Percentiles rank a stretch among this genome's conserved stretches.
phyloP scores from a whole-genome alignment of 2,113 vertebrate genomes.

The Neofelis nebulosa region DNA sequence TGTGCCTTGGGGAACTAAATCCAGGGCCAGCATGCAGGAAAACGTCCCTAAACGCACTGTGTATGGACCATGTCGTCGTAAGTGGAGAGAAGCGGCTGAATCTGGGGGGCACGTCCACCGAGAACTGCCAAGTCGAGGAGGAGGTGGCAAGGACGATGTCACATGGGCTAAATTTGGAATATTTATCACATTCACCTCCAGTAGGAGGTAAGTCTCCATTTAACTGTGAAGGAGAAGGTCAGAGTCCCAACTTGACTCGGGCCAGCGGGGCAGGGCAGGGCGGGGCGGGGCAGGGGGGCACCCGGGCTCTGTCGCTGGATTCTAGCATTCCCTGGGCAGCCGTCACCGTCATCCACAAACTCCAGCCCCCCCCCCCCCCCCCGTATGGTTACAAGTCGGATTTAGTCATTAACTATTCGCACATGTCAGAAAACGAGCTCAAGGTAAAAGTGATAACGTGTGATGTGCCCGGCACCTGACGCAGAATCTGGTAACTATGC shows the following conservation, averaged over 20 bases:
- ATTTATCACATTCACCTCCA: not conserved
- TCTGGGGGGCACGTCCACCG: rapidly evolving
- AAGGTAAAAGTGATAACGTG: rapidly evolving
- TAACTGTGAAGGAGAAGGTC: not conserved
- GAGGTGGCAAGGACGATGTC: not conserved
- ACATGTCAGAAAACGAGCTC: not conserved
- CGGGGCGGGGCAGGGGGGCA: rapidly evolving
- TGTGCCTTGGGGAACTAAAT: rapidly evolving
- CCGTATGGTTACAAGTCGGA: rapidly evolving
- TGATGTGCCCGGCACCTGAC: rapidly evolving
- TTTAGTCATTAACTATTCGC: no score
- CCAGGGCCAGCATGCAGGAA: not conserved
- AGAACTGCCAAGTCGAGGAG: rapidly evolving
- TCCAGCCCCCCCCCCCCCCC: not conserved
- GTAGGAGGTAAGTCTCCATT: rapidly evolving
- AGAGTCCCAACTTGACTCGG: not conserved
- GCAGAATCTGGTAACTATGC: not conserved
- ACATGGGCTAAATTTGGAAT: not conserved
- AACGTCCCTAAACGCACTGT: rapidly evolving
- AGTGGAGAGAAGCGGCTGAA: not conserved
- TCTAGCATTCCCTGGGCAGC: rapidly evolving
- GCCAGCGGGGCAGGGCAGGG: not conserved
- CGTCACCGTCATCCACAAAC: not conserved
- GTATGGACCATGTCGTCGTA: rapidly evolving
- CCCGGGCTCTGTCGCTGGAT: not conserved